Evolutionary conservation across 2,797 vertebrate species (phyloP).

Genomic region (Orientallactaga sibirica): DNA sequence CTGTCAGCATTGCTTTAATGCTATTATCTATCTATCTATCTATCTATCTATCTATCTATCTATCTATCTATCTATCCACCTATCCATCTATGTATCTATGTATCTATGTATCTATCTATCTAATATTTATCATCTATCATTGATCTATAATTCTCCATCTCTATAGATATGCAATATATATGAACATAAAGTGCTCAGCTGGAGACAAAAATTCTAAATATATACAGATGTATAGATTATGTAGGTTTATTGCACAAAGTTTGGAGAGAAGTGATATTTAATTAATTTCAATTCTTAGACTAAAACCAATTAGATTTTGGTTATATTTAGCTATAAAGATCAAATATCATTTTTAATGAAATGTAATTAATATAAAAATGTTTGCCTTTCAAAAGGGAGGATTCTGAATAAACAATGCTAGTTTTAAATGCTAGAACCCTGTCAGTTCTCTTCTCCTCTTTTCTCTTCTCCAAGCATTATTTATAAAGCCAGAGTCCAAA

Average conservation of each 20-base stretch:
- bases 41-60: not conserved
- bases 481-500: conserved; percentile 63
- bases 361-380: not conserved
- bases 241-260: conserved; percentile 9
- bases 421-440: conserved; percentile 35
- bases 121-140: not conserved
- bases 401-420: conserved; percentile 22
- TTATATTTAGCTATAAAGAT: conserved; percentile 49
- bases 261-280: conserved; percentile 1
- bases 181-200: not conserved
- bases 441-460: conserved; percentile 48
- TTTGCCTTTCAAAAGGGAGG: conserved; percentile 25
- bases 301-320: conserved; percentile 39
- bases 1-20: conserved; percentile 16
- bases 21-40: not conserved
- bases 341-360: conserved; percentile 59
- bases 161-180: not conserved
- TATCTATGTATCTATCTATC: not conserved
- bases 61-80: not conserved
- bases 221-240: not conserved
- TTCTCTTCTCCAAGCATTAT: conserved; percentile 55
- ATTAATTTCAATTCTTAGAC: conserved; percentile 61
- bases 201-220: conserved; percentile 50
- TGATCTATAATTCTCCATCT: not conserved
- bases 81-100: too few species aligned